Evolutionary conservation across 1,140 invertebrate genomes (phyloP), one percentile per base, ranked within the genome.

Genomic region (Tetranychus cinnabarinus): DNA sequence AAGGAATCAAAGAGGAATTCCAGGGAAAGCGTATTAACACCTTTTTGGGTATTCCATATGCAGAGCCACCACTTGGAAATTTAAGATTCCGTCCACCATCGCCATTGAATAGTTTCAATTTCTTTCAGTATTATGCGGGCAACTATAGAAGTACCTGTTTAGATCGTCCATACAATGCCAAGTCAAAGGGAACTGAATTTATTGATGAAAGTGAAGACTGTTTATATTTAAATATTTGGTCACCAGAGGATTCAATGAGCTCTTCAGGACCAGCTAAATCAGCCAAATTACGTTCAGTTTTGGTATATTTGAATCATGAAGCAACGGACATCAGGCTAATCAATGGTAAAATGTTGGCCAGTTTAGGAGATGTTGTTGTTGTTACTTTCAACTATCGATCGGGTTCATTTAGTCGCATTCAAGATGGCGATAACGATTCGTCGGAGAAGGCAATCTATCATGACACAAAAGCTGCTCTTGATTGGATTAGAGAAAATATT

Each of bases 11-110:
- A 34, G 23, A 45, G 23, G n/a, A 55, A 56, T 12, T 56, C n/a
- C 8, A n/a, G 1, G 85, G 71, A 23, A 81, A 84, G 69, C 66
- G 71, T 64, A 83, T 92, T 23, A 86, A 93, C 70, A 82, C 82
- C 0, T 96, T 85, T 82, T 78, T 85, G 65, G 86, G 88, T 33
- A 90, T 93, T 63, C 89, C 90, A 1, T 93, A 86, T 71, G 88
- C 89, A 50, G 83, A 91, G 72, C 92, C 92, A 69, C 91, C 91
- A 1, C 57, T 91, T 33, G 88, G 87, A 69, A 70, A 78, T 58
- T 74, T n/a, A 45, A 78, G 91, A 64, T 97, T 95, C 74, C 13
- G n/a, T 2, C 23, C 37, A 1, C 50, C 50, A 8, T 12, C 8
- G 7, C 13, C 50, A n/a, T 33, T 52, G 50, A 31, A 7, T 23